These are phyloP conservation scores for Hyphantria cunea DNA, from an alignment of 1,140 invertebrate species.

Conservation along the genomic window DNA sequence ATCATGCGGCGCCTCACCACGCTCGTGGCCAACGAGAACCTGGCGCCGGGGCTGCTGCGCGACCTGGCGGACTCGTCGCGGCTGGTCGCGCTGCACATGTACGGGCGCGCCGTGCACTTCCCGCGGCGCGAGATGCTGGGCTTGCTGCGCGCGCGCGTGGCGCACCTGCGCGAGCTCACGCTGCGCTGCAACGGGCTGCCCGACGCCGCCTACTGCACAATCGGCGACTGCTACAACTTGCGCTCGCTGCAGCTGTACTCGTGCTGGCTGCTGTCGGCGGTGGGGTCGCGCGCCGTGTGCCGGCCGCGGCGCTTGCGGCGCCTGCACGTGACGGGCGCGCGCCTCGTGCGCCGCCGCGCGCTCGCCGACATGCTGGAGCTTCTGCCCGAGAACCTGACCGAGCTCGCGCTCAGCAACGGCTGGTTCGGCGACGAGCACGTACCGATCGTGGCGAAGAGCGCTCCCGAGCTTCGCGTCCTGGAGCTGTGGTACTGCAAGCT, in stretches of 20 bases:
- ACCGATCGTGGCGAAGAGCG: not conserved
- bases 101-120: constrained; percentile 37
- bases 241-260: constrained; percentile 39
- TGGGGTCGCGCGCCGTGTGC: constrained; percentile 8
- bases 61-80: not conserved
- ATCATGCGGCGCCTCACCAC: constrained; percentile 22
- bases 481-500: constrained; percentile 37
- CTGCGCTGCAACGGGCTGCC: constrained; percentile 39
- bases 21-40: constrained; percentile 37
- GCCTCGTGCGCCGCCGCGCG: constrained; percentile 23
- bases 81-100: constrained; percentile 41
- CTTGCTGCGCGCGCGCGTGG: constrained; percentile 18
- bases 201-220: constrained; percentile 31
- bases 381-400: constrained; percentile 30
- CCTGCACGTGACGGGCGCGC: constrained; percentile 39
- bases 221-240: constrained; percentile 32
- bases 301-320: constrained; percentile 12
- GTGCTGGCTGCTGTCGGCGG: constrained; percentile 32
- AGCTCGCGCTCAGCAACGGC: constrained; percentile 40
- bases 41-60: constrained; percentile 24
- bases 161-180: constrained; percentile 37
- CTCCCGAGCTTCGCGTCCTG: constrained; percentile 23
- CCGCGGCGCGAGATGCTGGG: constrained; percentile 16
- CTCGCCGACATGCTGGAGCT: constrained; percentile 21
- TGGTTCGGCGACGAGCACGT: constrained; percentile 41